Evolutionary conservation across 1,140 invertebrate genomes (phyloP).

Genomic region (Megathymus violae): DNA sequence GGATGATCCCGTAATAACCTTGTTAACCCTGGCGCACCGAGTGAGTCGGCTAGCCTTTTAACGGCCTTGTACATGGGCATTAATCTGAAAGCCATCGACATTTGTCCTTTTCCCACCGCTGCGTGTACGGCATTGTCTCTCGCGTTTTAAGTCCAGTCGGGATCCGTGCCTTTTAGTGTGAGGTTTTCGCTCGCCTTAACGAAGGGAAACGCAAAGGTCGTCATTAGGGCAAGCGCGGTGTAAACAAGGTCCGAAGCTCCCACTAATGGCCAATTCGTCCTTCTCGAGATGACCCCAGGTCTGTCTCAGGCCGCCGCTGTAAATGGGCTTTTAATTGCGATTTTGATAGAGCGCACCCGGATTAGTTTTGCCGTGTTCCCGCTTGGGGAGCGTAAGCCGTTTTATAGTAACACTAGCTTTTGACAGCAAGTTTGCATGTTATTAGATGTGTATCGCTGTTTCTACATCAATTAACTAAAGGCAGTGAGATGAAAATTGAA

Average conservation of each 20-base stretch:
- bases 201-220: slow-evolving; percentile 84
- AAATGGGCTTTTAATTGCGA: slow-evolving; percentile 83
- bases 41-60: slow-evolving; percentile 78
- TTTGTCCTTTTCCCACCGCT: slow-evolving; percentile 69
- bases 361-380: slow-evolving; percentile 69
- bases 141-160: slow-evolving; percentile 66
- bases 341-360: slow-evolving; percentile 74
- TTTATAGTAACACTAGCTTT: slow-evolving; percentile 30
- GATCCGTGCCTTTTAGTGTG: slow-evolving; percentile 81
- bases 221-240: slow-evolving; percentile 84
- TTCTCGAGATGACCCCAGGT: slow-evolving; percentile 79
- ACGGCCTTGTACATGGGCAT: slow-evolving; percentile 78
- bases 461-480: slow-evolving; percentile 4
- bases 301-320: slow-evolving; percentile 67
- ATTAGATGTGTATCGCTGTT: slow-evolving; percentile 2
- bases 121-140: slow-evolving; percentile 59
- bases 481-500: neutral
- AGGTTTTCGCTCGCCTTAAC: slow-evolving; percentile 83
- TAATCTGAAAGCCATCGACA: slow-evolving; percentile 80
- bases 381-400: slow-evolving; percentile 20
- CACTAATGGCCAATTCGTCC: slow-evolving; percentile 82
- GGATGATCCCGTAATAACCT: slow-evolving; percentile 83
- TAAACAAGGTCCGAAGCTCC: slow-evolving; percentile 83
- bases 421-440: neutral
- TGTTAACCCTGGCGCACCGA: slow-evolving; percentile 78